Evolutionary conservation across 2,113 vertebrate species (phyloP), one percentile per base, ranked within the genome.

Genomic region (Apodemus sylvaticus): DNA sequence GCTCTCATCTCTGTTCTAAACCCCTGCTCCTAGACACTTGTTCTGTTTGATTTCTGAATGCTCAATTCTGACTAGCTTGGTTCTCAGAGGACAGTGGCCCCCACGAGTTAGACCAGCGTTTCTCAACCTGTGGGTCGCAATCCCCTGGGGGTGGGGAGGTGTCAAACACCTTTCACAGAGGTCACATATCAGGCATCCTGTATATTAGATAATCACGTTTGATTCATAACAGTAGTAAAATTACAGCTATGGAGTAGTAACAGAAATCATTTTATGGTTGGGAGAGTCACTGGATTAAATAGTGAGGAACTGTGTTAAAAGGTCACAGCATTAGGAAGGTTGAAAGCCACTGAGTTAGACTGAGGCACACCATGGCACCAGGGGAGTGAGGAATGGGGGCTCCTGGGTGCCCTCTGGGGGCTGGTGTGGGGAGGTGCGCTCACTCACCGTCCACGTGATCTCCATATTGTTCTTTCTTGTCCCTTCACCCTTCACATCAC

Each of bases 391-490:
- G 74, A 53, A 48, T 0, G 1, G 60, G n/a, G 87, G 34, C 8
- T 64, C 60, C 55, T 34, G 2, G 29, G n/a, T 2, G 5, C 26
- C 66, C 31, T 2, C 66, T 68, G 7, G 13, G 79, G 76, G 85
- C 8, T 39, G 71, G n/a, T 42, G 78, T 70, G 19, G 22, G 79
- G 42, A 8, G 20, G 13, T 7, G 1, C 60, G 96, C 98, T 99
- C 97, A 96, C 98, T 99, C 97, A 99, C 99, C 92, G 99, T 99
- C 99, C 99, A 99, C 0, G 98, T 99, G 97, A 99, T 99, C 98
- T 99, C 99, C 99, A 99, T 99, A 94, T 99, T 99, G 98, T 99
- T 99, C 95, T 99, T 99, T 55, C 98, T 98, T 93, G 99, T 99
- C 62, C 99, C 99, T 93, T 98, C 99, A 26, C 99, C 99, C 95